Evolutionary conservation across 2,888 invertebrate species (phyloP), one percentile per base, ranked within the genome.

Genomic region (Phyllotreta cruciferae): DNA sequence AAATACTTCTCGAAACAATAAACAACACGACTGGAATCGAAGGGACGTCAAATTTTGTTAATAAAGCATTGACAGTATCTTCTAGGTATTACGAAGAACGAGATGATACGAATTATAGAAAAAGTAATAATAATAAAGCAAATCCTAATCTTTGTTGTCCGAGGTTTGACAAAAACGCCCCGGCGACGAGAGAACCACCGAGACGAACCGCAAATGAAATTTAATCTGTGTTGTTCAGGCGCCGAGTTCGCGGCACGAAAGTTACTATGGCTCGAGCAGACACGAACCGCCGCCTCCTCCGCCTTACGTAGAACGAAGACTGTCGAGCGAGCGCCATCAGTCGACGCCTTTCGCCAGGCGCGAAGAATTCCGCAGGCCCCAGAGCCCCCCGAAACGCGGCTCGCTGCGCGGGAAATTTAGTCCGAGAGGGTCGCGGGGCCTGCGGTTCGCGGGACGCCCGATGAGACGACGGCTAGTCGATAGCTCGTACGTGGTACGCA

Each of bases 401-500:
- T 76, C 77, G 60, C 78, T 77, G 66, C 75, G 81, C 71, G 81
- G 81, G 56, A 79, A 80, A 54, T 68, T 79, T 68, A 78, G 76
- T 68, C 79, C 82, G 73, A 82, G 83, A 64, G 82, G 85, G 75
- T 82, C 84, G 71, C 83, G 80, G 64, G 76, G 79, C 65, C 63
- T 77, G 66, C 76, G 79, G 64, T 67, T 84, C 66, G 81, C 85
- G 77, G 85, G 86, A 71, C 84, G 85, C 76, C 81, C 85, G 44
- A 83, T 82, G 74, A 78, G 83, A 66, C 79, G 86, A 79, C 85
- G 86, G 77, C 80, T 86, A 70, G 81, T 85, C 73, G 84, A 83
- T 62, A 85, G 80, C 81, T 84, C 86, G 72, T 86, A 86, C 77
- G 82, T 83, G 58, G 81, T 85, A 71, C 83, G 85, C 77, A 83